phyloP scores from a whole-genome alignment of 2,113 vertebrate genomes.

The Rhineura floridana region DNA sequence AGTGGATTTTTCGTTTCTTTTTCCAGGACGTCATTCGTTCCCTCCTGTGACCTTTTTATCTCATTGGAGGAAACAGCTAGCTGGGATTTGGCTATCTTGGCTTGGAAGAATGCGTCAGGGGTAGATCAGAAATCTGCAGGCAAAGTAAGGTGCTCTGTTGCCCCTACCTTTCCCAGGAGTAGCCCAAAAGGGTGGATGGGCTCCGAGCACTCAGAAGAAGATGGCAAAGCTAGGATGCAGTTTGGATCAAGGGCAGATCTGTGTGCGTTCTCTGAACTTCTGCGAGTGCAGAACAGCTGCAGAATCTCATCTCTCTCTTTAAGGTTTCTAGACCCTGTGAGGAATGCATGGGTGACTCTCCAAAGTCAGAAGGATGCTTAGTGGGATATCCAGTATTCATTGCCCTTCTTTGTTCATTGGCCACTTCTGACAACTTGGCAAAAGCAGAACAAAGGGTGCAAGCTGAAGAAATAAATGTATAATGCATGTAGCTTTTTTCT shows the following conservation, averaged over 20 bases:
- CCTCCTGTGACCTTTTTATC: neutral
- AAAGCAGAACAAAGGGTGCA: neutral
- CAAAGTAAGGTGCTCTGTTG: neutral
- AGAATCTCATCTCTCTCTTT: neutral
- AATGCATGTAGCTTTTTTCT: neutral
- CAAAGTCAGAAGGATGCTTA: neutral
- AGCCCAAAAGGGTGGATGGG: neutral
- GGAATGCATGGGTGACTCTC: neutral
- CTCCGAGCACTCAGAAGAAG: neutral
- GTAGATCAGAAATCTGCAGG: neutral
- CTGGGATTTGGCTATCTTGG: neutral
- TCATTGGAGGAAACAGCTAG: neutral
- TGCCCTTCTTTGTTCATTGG: neutral
- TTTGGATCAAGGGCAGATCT: neutral
- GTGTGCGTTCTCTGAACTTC: neutral
- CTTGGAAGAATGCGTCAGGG: neutral
- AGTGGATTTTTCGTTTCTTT: neutral
- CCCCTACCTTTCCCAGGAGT: neutral
- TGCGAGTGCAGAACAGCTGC: neutral
- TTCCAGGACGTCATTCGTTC: neutral
- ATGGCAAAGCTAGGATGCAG: neutral
- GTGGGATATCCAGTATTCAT: neutral
- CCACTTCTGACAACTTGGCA: neutral
- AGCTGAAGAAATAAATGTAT: neutral
- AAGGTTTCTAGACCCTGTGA: neutral